Conservation (phyloP, 2,888 invertebrate species). For the Acrocyrtus sp. region DNA sequence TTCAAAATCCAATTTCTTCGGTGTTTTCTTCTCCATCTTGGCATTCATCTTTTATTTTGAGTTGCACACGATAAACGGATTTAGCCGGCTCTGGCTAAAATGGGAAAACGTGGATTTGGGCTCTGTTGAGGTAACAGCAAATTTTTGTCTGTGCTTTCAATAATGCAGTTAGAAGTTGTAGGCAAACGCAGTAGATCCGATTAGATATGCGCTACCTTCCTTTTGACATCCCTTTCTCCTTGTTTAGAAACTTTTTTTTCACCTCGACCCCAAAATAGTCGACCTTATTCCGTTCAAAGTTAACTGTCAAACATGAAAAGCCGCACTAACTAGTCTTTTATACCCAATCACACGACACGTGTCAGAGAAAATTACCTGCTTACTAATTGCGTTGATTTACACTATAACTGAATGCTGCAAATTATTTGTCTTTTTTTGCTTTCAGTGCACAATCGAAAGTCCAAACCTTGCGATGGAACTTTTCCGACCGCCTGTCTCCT, state of each 20-base stretch:
- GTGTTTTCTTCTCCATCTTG: constrained; percentile 61
- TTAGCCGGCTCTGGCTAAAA: constrained; percentile 64
- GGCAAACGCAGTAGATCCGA: too few relatives aligned
- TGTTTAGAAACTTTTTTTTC: too few relatives aligned
- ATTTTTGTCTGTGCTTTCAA: too few relatives aligned
- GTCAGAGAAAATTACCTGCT: neutral
- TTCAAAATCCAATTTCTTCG: constrained; percentile 60
- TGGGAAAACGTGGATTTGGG: constrained; percentile 64
- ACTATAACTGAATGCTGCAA: neutral
- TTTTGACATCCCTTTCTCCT: too few relatives aligned
- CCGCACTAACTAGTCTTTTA: too few relatives aligned
- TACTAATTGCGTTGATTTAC: neutral
- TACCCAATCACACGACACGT: neutral
- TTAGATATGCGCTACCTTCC: too few relatives aligned
- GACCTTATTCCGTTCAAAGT: too few relatives aligned
- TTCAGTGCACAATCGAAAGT: constrained; percentile 62
- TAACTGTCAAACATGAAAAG: too few relatives aligned
- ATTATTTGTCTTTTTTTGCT: neutral
- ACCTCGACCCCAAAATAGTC: too few relatives aligned
- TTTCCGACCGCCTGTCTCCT: constrained; percentile 62
- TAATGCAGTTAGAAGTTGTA: too few relatives aligned
- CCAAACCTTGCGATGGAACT: constrained; percentile 62
- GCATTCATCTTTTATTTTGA: constrained; percentile 64
- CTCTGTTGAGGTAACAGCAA: constrained; percentile 60
- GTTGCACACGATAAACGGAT: constrained; percentile 64